Percentiles rank a stretch among this genome's conserved stretches.
Conservation (phyloP, 2,888 invertebrate genomes). For the Diaperis boleti region DNA sequence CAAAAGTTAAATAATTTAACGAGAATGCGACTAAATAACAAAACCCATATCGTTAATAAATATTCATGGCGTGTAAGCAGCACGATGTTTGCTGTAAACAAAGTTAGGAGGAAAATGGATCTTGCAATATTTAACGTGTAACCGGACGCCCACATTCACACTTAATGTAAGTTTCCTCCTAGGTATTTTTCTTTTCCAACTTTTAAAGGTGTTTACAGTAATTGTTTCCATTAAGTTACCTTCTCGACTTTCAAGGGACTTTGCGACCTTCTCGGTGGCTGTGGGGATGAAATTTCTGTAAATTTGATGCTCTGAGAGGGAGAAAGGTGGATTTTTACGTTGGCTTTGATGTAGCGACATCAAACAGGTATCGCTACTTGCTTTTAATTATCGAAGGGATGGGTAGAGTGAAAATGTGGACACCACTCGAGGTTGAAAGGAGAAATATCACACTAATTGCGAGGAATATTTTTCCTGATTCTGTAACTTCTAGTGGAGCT, state of each 20-base stretch:
- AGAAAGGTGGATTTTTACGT: not conserved
- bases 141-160: not conserved
- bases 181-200: conserved; percentile 2
- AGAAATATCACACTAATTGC: too few relatives aligned
- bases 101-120: not conserved
- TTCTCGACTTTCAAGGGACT: conserved; percentile 5
- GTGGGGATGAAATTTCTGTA: too few relatives aligned
- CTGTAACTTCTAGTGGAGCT: too few relatives aligned
- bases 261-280: not conserved
- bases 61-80: conserved; percentile 13
- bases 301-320: too few relatives aligned
- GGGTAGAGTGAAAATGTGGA: not conserved
- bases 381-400: conserved; percentile 12
- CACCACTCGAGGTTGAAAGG: too few relatives aligned
- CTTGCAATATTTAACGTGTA: conserved; percentile 9
- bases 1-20: conserved; percentile 2
- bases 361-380: not conserved
- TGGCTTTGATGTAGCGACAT: conserved; percentile 11
- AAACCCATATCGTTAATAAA: conserved; percentile 9
- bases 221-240: conserved; percentile 13
- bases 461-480: too few relatives aligned
- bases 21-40: not conserved
- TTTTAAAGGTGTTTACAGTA: conserved; percentile 10
- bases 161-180: conserved; percentile 1
- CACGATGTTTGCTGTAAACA: conserved; percentile 4